Percentiles rank a stretch among this genome's conserved stretches.
Evolutionary conservation across 1,140 invertebrate species (phyloP).

Genomic region (Oryctes rhinoceros): DNA sequence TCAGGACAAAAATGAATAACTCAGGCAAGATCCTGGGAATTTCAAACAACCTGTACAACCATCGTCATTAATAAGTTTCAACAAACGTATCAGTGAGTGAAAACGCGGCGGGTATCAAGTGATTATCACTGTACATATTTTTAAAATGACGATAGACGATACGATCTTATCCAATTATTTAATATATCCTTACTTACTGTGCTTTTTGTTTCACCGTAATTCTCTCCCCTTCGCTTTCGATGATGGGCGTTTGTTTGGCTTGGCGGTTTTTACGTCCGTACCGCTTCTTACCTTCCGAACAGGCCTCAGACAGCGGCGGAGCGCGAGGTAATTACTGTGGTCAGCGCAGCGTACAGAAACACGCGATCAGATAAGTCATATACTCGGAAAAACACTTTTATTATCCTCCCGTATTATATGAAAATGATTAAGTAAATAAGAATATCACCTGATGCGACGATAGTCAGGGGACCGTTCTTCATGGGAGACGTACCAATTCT

Average conservation of each 20-base stretch:
- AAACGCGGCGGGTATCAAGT: too few relatives aligned
- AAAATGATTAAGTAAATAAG: constrained; percentile 25
- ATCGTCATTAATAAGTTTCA: too few relatives aligned
- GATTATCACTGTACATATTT: neutral
- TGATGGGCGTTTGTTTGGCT: neutral
- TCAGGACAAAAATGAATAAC: too few relatives aligned
- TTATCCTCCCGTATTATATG: constrained; percentile 4
- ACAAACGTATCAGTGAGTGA: too few relatives aligned
- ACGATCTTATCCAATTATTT: constrained; percentile 9
- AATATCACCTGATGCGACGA: neutral
- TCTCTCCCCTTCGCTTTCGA: neutral
- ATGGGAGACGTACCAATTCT: neutral
- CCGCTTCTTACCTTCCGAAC: neutral
- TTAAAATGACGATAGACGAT: neutral
- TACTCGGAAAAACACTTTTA: constrained; percentile 29
- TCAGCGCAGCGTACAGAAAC: constrained; percentile 32
- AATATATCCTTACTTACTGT: neutral
- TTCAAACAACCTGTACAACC: too few relatives aligned
- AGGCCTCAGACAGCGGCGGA: constrained; percentile 16
- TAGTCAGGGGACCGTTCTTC: neutral
- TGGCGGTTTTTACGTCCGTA: neutral
- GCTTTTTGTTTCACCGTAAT: neutral
- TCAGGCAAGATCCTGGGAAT: too few relatives aligned
- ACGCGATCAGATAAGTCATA: constrained; percentile 27
- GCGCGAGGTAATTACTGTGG: constrained; percentile 26